phyloP scores from a whole-genome alignment of 1,140 invertebrate genomes.

The Philopotamus ludificatus region DNA sequence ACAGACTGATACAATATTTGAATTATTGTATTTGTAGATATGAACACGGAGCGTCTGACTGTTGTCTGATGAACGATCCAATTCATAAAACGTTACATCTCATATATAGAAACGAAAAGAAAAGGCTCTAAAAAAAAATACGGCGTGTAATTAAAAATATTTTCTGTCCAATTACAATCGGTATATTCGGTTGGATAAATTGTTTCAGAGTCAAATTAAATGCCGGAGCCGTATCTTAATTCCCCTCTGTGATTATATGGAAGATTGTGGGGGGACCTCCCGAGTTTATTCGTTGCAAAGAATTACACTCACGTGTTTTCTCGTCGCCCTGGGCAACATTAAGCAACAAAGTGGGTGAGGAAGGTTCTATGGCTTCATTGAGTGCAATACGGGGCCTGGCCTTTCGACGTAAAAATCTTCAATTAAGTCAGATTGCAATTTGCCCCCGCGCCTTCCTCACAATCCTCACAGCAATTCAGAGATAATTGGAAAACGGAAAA shows the following conservation, averaged over 20 bases:
- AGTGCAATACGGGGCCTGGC: background rate
- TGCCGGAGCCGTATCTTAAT: background rate
- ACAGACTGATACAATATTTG: no score
- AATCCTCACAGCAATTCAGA: background rate
- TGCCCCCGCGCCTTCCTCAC: background rate
- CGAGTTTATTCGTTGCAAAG: background rate
- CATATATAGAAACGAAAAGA: no score
- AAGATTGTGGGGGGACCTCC: background rate
- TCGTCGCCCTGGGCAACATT: background rate
- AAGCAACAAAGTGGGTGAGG: constrained; percentile 9
- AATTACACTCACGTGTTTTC: background rate
- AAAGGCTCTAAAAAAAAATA: no score
- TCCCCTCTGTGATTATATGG: background rate
- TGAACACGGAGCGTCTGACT: no score
- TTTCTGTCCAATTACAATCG: no score
- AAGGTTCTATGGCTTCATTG: constrained; percentile 2
- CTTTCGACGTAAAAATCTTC: constrained; percentile 8
- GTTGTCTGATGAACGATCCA: no score
- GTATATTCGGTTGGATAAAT: no score
- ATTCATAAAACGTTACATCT: no score
- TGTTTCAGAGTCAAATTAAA: background rate
- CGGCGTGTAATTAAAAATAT: no score
- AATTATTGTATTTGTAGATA: no score
- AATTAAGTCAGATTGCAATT: constrained; percentile 3
- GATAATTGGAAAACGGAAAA: constrained; percentile 9